phyloP scores from a whole-genome alignment of 2,113 vertebrate species.

The Osmerus mordax region DNA sequence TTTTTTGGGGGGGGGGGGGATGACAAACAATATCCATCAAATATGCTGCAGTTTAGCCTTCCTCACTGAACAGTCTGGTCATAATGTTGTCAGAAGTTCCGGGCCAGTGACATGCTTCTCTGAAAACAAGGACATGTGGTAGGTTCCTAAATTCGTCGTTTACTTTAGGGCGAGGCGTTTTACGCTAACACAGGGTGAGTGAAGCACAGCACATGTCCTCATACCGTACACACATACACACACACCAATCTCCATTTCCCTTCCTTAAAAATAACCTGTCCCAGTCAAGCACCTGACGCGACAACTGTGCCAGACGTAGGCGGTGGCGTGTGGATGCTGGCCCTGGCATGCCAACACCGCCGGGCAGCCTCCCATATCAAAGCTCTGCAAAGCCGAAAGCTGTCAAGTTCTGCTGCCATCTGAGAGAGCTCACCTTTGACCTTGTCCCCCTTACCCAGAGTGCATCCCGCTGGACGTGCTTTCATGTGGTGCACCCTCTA shows the following conservation, averaged over 20 bases:
- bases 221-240: constrained; percentile 16
- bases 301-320: constrained; percentile 73
- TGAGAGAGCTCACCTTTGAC: constrained; percentile 66
- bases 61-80: too few species aligned
- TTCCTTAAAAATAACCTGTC: constrained; percentile 69
- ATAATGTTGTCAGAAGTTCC: too few species aligned
- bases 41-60: too few species aligned
- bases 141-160: too few species aligned
- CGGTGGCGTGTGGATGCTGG: constrained; percentile 50
- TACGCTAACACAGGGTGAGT: too few species aligned
- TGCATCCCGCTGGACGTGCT: constrained; percentile 51
- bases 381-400: constrained; percentile 69
- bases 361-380: constrained; percentile 71
- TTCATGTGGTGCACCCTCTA: constrained; percentile 46
- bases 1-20: too few species aligned
- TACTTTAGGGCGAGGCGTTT: too few species aligned
- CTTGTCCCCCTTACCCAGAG: constrained; percentile 54
- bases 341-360: constrained; percentile 44
- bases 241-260: constrained; percentile 44
- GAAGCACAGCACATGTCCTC: background rate
- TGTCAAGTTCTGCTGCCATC: constrained; percentile 64
- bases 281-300: constrained; percentile 77
- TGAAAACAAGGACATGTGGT: too few species aligned
- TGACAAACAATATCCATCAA: too few species aligned
- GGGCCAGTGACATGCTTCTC: too few species aligned